A percentile compares a stretch with the other conserved stretches of the same genome.
phyloP scores from a whole-genome alignment of 1,140 invertebrate species.

The Acromyrmex echinatior region DNA sequence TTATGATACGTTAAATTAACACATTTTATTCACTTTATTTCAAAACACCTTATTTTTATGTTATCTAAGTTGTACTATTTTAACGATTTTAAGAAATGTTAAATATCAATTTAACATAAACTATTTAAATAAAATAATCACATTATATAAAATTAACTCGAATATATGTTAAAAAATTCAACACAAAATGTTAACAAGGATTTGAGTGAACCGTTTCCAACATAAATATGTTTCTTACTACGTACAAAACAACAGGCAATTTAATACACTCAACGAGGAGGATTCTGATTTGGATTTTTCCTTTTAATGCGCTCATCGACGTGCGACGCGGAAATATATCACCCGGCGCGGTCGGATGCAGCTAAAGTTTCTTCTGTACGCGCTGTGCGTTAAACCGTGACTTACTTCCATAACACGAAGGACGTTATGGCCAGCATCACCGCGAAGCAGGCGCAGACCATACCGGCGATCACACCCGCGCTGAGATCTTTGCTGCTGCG shows the following conservation, averaged over 20 bases:
- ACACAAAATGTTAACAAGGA: too few species aligned
- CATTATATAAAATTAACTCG: too few species aligned
- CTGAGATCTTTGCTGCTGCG: constrained; percentile 89
- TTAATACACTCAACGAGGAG: neutral
- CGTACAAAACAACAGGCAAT: neutral
- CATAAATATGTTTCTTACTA: too few species aligned
- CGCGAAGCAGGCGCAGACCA: constrained; percentile 91
- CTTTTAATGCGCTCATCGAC: neutral
- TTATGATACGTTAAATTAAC: too few species aligned
- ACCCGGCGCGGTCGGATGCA: neutral
- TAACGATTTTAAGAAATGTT: too few species aligned
- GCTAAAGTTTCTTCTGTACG: constrained; percentile 1
- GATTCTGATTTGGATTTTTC: neutral
- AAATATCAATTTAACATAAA: too few species aligned
- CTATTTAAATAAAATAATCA: too few species aligned
- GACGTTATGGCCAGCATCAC: constrained; percentile 91
- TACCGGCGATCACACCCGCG: constrained; percentile 91
- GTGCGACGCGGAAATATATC: constrained; percentile 25
- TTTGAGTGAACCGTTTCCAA: too few species aligned
- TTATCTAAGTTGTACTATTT: too few species aligned
- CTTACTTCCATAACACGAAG: constrained; percentile 93
- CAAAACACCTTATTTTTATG: too few species aligned
- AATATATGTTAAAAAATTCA: too few species aligned
- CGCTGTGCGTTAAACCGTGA: constrained; percentile 63
- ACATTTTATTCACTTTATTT: too few species aligned